Evolutionary conservation across 1,140 invertebrate genomes (phyloP).

Genomic region (Maniola jurtina): DNA sequence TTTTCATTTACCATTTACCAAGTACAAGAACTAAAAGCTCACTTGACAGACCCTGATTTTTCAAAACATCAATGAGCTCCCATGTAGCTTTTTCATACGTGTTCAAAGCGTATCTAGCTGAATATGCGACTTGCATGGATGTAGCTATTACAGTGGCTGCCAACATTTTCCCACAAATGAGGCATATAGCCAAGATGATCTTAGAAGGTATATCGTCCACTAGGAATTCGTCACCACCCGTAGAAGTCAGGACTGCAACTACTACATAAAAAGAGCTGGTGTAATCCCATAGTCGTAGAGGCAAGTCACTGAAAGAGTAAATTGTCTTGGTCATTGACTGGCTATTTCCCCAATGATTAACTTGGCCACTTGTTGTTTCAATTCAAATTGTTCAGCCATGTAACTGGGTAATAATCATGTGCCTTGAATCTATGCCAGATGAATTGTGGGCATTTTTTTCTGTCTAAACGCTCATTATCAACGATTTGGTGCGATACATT

Average conservation of each 20-base stretch:
- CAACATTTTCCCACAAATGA: conserved; percentile 59
- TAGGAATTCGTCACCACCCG: conserved; percentile 62
- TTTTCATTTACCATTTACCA: neutral
- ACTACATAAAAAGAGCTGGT: conserved; percentile 59
- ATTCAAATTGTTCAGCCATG: no score
- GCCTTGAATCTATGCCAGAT: no score
- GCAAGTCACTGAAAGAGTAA: conserved; percentile 44
- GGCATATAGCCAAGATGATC: conserved; percentile 50
- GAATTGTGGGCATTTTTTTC: no score
- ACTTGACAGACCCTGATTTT: conserved; percentile 70
- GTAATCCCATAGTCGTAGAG: conserved; percentile 59
- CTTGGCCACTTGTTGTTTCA: no score
- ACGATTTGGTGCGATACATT: no score
- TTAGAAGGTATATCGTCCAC: conserved; percentile 50
- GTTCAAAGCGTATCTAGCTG: conserved; percentile 58
- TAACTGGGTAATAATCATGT: no score
- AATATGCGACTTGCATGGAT: conserved; percentile 60
- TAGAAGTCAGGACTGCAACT: conserved; percentile 53
- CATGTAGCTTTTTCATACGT: conserved; percentile 59
- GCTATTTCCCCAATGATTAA: no score
- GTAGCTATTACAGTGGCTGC: conserved; percentile 58
- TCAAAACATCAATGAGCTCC: conserved; percentile 63
- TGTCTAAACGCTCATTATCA: no score
- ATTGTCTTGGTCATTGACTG: no score
- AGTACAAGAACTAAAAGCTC: conserved; percentile 23